Conservation (phyloP, 2,888 invertebrate genomes). For the Phytoseiulus persimilis region DNA sequence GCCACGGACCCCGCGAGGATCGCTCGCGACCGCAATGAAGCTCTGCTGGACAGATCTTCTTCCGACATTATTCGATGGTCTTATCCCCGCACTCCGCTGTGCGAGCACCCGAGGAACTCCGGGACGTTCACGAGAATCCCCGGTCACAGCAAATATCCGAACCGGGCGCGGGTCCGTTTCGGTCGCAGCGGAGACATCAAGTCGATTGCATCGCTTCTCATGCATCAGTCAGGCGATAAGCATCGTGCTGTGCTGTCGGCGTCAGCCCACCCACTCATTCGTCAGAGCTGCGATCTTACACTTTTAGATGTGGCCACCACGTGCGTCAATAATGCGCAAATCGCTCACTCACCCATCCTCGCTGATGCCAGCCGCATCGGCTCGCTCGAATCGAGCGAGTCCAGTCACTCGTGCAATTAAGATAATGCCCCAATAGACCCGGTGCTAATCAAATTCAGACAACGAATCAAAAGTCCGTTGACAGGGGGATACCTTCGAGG, state of each 20-base stretch:
- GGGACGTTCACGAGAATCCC: neutral
- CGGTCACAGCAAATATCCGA: neutral
- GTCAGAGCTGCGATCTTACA: neutral
- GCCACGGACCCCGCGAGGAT: too few relatives aligned
- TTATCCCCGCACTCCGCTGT: too few relatives aligned
- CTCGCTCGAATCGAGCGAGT: too few relatives aligned
- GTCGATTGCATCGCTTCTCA: neutral
- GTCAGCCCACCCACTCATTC: neutral
- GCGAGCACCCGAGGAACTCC: neutral
- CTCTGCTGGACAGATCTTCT: too few relatives aligned
- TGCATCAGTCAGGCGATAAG: neutral
- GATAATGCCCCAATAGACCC: too few relatives aligned
- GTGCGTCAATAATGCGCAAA: neutral
- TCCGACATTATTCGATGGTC: too few relatives aligned
- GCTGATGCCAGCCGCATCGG: neutral
- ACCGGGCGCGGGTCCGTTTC: neutral
- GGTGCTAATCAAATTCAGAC: too few relatives aligned
- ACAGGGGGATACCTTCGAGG: slow-evolving; percentile 54
- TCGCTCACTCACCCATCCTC: neutral
- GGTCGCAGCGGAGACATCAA: neutral
- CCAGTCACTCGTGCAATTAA: too few relatives aligned
- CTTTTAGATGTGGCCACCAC: neutral
- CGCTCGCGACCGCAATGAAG: too few relatives aligned
- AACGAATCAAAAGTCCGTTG: too few relatives aligned
- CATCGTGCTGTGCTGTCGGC: neutral